These are phyloP conservation scores for Oopsacas minuta DNA, from an alignment of 37 sponge, comb jelly and placozoan species.

Conservation along the genomic window DNA sequence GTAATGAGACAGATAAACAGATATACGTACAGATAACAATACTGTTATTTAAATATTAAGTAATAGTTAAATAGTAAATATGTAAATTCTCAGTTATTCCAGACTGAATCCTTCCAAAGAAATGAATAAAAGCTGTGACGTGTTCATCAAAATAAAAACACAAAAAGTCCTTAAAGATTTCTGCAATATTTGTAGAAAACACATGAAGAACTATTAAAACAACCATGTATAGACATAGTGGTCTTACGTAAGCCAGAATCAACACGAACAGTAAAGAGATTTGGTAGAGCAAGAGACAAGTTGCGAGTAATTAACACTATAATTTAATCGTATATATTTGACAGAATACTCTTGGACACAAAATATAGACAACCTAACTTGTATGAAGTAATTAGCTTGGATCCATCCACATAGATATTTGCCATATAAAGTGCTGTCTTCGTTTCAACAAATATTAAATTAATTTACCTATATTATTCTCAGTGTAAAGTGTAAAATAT, in stretches of 20 bases:
- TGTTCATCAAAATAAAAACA: conserved; percentile 15
- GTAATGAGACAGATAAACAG: too few relatives aligned
- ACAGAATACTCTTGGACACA: conserved; percentile 11
- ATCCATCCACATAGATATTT: neutral
- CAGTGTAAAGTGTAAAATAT: conserved; percentile 2
- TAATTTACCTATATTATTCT: neutral
- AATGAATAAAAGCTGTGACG: neutral
- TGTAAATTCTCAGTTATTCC: neutral
- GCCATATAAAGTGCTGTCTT: neutral
- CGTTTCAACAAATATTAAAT: neutral
- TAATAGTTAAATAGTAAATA: neutral
- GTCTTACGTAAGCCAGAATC: neutral
- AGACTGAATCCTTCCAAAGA: conserved; percentile 8
- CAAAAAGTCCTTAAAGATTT: too few relatives aligned
- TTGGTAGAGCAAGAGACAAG: neutral
- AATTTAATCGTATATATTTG: neutral
- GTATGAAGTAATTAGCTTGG: conserved; percentile 17
- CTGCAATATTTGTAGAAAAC: neutral
- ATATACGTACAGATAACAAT: too few relatives aligned
- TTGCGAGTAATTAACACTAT: neutral
- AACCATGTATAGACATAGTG: neutral
- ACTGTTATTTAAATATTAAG: too few relatives aligned
- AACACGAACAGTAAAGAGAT: neutral
- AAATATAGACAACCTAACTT: conserved; percentile 15
- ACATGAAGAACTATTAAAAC: neutral